phyloP scores from a whole-genome alignment of 2,113 vertebrate species.

The human (Homo sapiens) region GRCh38 chr11:104088001-104088500 shows the following conservation, averaged over 20 bases:
- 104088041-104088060: neutral
- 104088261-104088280: neutral
- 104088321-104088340: neutral
- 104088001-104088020: neutral
- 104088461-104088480: neutral
- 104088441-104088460: neutral
- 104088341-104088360: neutral
- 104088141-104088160: neutral
- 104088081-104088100: neutral
- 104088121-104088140: neutral
- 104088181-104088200: neutral
- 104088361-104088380: neutral
- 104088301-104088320: neutral
- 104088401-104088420: neutral
- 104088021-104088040: neutral
- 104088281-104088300: neutral
- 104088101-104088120: neutral
- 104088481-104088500: neutral
- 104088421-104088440: neutral
- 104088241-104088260: neutral
- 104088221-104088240: neutral
- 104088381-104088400: neutral
- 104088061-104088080: neutral
- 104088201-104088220: neutral
- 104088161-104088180: neutral